Evolutionary conservation across 92 coral and sea anemone genomes (phyloP), one percentile per base, ranked within the genome.

Genomic region (Pocillopora meandrina): DNA sequence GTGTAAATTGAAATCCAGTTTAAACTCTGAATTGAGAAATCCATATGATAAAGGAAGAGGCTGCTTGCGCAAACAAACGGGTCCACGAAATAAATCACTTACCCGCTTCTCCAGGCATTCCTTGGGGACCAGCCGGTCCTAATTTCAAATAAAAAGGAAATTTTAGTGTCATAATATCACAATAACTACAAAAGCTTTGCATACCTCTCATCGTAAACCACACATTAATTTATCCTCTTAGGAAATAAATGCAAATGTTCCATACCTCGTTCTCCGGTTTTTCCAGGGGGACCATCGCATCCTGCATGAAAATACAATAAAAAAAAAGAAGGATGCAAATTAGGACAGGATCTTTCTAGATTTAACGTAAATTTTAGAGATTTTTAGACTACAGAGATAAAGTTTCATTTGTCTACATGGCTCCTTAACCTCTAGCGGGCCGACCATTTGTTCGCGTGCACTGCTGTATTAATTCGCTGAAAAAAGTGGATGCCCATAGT

Each of bases 271-370:
- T 90, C 87, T 75, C 97, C 97, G 12, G 90, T 81, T 82, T 90
- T 87, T 59, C 98, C 98, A 1, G 92, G 89, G 16, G 98, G 98
- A 13, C 98, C 98, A 20, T 84, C 89, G 78, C 95, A 94, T 65
- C 98, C 98, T 94, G 20, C 16, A 60, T 63, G 61, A 15, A 42
- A 21, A 52, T 72, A 62, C 62, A 83, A 65, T 61, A 10, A 17
- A 10, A 16, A 69, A 52, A 18, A 55, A 56, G 7, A 56, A 10
- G 0, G 5, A 12, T 59, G 49, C 26, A 20, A 33, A 0, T 15
- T 36, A 74, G 19, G 19, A 10, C 13, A 0, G 61, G 20, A 16
- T n/a, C 20, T n/a, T n/a, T 2, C 31, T 52, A 74, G 42, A 14
- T 19, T 49, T 16, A 33, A 74, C 19, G 36, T 11, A 21, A 12